Evolutionary conservation across 2,888 invertebrate species (phyloP).

Genomic region (Harmothoe impar): DNA sequence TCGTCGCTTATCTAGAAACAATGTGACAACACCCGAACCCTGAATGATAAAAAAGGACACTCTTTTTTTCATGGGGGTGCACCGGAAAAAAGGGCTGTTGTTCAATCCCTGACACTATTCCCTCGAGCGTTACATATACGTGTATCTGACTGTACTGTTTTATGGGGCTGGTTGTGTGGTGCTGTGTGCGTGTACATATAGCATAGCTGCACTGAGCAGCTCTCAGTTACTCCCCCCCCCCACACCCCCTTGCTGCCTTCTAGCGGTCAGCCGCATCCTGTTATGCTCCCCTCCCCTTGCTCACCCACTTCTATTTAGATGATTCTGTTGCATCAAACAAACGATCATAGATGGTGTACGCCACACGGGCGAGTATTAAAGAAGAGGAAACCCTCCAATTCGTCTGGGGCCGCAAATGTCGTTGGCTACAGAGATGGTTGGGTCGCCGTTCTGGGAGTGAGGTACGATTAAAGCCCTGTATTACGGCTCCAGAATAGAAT

Average conservation of each 20-base stretch:
- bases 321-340: neutral
- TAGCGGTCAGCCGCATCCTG: slow-evolving; percentile 24
- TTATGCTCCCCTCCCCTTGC: too few species aligned
- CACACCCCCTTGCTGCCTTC: neutral
- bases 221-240: too few species aligned
- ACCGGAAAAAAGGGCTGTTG: neutral
- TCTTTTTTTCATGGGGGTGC: neutral
- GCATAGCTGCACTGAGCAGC: too few species aligned
- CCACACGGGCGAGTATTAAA: neutral
- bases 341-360: slow-evolving; percentile 40
- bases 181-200: too few species aligned
- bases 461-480: slow-evolving; percentile 43
- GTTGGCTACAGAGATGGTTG: neutral
- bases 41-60: neutral
- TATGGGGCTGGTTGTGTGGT: too few species aligned
- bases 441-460: neutral
- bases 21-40: neutral
- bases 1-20: neutral
- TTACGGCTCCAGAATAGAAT: slow-evolving; percentile 49
- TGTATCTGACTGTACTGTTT: neutral
- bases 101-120: neutral
- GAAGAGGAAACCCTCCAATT: neutral
- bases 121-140: neutral
- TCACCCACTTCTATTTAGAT: neutral
- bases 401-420: neutral